Evolutionary conservation across 1,140 invertebrate genomes (phyloP), one percentile per base, ranked within the genome.

Genomic region (Apis florea): DNA sequence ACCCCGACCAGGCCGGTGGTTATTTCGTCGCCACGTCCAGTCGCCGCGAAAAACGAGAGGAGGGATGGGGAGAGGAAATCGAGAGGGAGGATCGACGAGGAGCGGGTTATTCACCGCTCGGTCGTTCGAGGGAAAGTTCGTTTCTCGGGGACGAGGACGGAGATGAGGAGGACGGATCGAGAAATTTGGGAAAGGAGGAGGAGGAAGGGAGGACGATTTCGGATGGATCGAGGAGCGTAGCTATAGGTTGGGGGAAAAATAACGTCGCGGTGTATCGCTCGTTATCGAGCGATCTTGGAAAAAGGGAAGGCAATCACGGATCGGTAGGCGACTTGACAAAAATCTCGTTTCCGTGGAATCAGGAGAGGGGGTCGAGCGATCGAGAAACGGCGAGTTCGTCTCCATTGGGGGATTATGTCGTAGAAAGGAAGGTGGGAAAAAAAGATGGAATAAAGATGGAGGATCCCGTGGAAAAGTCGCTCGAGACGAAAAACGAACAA

Each of bases 11-110:
- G n/a, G n/a, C n/a, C n/a, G n/a, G n/a, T n/a, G n/a, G n/a, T n/a
- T n/a, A n/a, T n/a, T n/a, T n/a, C n/a, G n/a, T n/a, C n/a, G n/a
- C n/a, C n/a, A n/a, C n/a, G n/a, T n/a, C n/a, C n/a, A n/a, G n/a
- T n/a, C 51, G 19, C 58, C 59, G 15, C 54, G 31, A 6, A 72
- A 63, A 68, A 49, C 56, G 72, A 13, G 72, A 74, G 3, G 59
- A 49, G n/a, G 6, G 9, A 1, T 19, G 8, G 67, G 15, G 6
- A 11, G 49, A 24, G 21, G 53, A 9, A 24, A 66, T 15, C 40
- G 66, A 15, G 40, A 31, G 47, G 19, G 56, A 24, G 12, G 47
- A 72, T 68, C 84, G 26, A n/a, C n/a, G n/a, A n/a, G n/a, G n/a
- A n/a, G n/a, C n/a, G n/a, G n/a, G n/a, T n/a, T n/a, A n/a, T n/a